These are phyloP conservation scores for Chaetura pelagica DNA, from an alignment of 2,113 vertebrate species.

Conservation along the genomic window DNA sequence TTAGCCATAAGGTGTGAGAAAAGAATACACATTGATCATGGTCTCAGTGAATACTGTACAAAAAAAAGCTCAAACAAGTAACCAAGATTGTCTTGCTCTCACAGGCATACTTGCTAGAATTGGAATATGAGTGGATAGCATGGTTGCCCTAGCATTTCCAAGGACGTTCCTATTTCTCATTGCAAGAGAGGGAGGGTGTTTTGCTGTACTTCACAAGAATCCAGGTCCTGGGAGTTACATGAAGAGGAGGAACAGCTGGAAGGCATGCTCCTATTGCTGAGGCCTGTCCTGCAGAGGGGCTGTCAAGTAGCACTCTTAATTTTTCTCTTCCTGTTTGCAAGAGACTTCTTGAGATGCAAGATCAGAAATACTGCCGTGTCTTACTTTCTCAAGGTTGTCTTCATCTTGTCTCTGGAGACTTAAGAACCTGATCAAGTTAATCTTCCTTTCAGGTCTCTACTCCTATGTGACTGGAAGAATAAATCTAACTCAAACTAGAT, in stretches of 20 bases:
- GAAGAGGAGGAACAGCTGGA: background rate
- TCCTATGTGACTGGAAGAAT: background rate
- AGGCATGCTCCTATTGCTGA: background rate
- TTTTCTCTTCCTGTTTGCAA: background rate
- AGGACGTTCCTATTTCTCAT: background rate
- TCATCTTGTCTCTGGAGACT: background rate
- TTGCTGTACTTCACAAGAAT: background rate
- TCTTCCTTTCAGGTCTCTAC: background rate
- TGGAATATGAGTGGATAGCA: background rate
- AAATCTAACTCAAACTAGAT: background rate
- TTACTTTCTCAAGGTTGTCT: background rate
- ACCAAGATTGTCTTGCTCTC: background rate
- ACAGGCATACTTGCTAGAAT: background rate
- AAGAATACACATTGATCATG: background rate
- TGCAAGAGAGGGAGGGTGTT: background rate
- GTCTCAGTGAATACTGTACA: background rate
- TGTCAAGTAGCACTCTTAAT: background rate
- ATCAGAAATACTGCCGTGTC: background rate
- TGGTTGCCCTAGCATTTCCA: background rate
- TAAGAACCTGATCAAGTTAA: background rate
- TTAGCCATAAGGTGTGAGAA: background rate
- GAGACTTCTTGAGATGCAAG: background rate
- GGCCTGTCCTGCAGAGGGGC: background rate
- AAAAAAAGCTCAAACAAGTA: background rate
- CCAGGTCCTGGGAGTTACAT: background rate